A percentile compares a stretch with the other conserved stretches of the same genome.
phyloP scores from a whole-genome alignment of 2,888 invertebrate genomes.

The Ophion ventricosus region DNA sequence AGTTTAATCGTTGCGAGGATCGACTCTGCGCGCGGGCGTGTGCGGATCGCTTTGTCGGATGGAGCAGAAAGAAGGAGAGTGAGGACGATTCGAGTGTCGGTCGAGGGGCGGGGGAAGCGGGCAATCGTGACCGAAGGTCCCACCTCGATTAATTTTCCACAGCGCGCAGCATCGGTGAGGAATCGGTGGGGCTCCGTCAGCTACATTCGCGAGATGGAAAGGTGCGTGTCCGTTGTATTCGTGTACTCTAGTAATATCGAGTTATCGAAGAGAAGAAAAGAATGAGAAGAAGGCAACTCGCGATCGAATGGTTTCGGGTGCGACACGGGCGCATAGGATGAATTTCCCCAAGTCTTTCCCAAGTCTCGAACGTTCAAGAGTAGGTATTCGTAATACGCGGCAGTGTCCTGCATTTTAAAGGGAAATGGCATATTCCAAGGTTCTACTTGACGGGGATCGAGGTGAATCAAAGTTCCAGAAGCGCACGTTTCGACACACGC shows the following conservation, averaged over 20 bases:
- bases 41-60: constrained; percentile 38
- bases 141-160: constrained; percentile 59
- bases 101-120: background rate
- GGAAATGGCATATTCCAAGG: no score
- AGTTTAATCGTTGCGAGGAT: constrained; percentile 27
- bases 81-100: constrained; percentile 45
- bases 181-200: constrained; percentile 42
- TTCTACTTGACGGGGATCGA: no score
- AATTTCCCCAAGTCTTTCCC: no score
- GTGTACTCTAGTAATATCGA: background rate
- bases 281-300: no score
- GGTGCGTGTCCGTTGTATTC: background rate
- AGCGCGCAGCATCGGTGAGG: constrained; percentile 17
- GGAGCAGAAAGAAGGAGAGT: constrained; percentile 4
- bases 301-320: no score
- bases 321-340: no score
- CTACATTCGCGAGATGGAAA: constrained; percentile 46
- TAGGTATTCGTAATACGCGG: no score
- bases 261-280: no score
- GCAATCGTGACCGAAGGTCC: constrained; percentile 57
- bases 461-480: no score
- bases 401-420: no score
- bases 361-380: no score
- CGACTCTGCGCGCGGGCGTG: constrained; percentile 3
- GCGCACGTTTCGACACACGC: no score